Evolutionary conservation across 2,113 vertebrate species (phyloP).

Genomic region (Verasper variegatus): DNA sequence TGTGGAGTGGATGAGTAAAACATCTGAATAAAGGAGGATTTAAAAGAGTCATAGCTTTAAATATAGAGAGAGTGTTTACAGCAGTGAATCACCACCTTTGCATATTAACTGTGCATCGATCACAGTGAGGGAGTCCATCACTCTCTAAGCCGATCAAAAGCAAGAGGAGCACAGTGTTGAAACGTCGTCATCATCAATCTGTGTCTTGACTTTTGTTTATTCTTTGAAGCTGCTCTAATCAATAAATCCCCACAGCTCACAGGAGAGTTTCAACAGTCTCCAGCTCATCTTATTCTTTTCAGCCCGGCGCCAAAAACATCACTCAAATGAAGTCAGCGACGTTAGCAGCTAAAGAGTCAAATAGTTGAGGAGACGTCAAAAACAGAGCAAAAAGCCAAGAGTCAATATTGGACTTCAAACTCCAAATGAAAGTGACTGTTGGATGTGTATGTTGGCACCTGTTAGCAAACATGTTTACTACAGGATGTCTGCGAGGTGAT

Average conservation of each 20-base stretch:
- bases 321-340: too few species aligned
- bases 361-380: too few species aligned
- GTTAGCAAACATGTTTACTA: too few species aligned
- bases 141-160: background rate
- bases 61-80: slow-evolving; percentile 14
- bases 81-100: background rate
- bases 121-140: background rate
- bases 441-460: too few species aligned
- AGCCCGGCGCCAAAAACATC: too few species aligned
- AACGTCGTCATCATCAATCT: background rate
- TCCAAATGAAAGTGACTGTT: too few species aligned
- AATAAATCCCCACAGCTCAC: background rate
- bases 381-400: too few species aligned
- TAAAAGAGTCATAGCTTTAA: background rate
- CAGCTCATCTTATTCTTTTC: background rate
- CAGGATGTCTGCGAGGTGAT: too few species aligned
- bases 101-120: background rate
- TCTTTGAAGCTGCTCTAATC: background rate
- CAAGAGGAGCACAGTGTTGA: background rate
- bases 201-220: background rate
- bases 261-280: background rate
- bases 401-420: too few species aligned
- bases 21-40: slow-evolving; percentile 9
- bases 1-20: slow-evolving; percentile 20
- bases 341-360: too few species aligned